Evolutionary conservation across 1,140 invertebrate species (phyloP).

Genomic region (Polyergus mexicanus): DNA sequence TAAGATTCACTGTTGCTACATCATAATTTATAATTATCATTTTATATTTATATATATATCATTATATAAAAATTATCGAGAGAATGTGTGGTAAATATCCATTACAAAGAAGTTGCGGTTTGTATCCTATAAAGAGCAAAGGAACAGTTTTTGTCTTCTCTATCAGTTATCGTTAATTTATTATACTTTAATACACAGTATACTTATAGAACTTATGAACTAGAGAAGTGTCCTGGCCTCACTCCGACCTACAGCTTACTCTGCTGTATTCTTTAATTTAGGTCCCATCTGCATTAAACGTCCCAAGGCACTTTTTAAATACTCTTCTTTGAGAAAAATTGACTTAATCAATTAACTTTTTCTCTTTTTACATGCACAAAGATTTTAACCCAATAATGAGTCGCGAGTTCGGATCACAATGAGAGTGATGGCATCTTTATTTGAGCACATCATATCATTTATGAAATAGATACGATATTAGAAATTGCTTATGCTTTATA

Average conservation of each 20-base stretch:
- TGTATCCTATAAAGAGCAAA: slow-evolving; percentile 56
- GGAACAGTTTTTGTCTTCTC: slow-evolving; percentile 55
- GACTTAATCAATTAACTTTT: slow-evolving; percentile 66
- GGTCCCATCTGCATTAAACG: slow-evolving; percentile 76
- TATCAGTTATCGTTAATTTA: slow-evolving; percentile 72
- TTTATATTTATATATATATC: slow-evolving; percentile 43
- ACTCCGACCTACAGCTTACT: slow-evolving; percentile 77
- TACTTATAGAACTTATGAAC: slow-evolving; percentile 81
- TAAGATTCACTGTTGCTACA: slow-evolving; percentile 41
- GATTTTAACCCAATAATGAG: slow-evolving; percentile 32
- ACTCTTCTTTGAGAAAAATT: slow-evolving; percentile 62
- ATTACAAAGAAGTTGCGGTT: slow-evolving; percentile 49
- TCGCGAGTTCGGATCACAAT: slow-evolving; percentile 22
- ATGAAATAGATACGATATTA: slow-evolving; percentile 25
- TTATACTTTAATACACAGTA: slow-evolving; percentile 71
- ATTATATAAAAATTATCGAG: slow-evolving; percentile 65
- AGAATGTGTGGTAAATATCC: slow-evolving; percentile 45
- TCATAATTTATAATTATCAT: not conserved
- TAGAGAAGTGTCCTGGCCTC: slow-evolving; percentile 83
- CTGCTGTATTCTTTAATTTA: slow-evolving; percentile 76
- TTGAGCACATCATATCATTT: slow-evolving; percentile 25
- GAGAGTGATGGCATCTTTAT: slow-evolving; percentile 17
- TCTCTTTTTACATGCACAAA: slow-evolving; percentile 41
- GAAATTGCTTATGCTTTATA: slow-evolving; percentile 27
- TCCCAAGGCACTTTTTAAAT: slow-evolving; percentile 81